phyloP scores from a whole-genome alignment of 2,888 invertebrate species.

The Diaprepes abbreviatus region DNA sequence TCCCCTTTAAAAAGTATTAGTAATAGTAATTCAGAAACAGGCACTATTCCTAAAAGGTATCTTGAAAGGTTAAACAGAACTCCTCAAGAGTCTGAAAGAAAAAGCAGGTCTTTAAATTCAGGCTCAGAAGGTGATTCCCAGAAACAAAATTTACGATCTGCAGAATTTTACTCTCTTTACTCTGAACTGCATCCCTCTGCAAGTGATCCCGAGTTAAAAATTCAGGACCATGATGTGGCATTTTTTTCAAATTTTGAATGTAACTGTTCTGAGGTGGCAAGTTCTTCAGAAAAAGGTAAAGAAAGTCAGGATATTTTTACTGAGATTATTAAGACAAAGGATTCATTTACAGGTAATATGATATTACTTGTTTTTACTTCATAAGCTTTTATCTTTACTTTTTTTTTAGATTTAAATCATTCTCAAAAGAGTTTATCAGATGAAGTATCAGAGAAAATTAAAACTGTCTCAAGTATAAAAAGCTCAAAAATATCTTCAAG shows the following conservation, averaged over 20 bases:
- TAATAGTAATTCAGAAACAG: conserved; percentile 1
- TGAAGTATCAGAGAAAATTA: neutral
- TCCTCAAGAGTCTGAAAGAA: neutral
- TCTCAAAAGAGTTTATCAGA: neutral
- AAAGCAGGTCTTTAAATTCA: neutral
- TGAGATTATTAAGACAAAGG: neutral
- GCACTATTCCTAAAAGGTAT: neutral
- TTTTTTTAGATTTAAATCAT: neutral
- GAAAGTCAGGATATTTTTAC: neutral
- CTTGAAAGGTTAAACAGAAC: neutral
- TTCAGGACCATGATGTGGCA: neutral
- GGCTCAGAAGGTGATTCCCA: neutral
- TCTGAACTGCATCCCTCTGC: neutral
- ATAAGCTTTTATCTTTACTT: neutral
- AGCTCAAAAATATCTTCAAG: neutral
- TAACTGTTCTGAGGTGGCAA: neutral
- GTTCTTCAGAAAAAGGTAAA: neutral
- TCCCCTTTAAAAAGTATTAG: neutral
- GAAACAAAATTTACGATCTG: neutral
- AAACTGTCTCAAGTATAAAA: neutral
- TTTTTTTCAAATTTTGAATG: neutral
- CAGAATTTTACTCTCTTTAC: neutral
- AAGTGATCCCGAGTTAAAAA: neutral
- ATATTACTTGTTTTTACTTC: too few relatives aligned
- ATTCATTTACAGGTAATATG: neutral